Evolutionary conservation across 2,888 invertebrate species (phyloP), one percentile per base, ranked within the genome.

Genomic region (Mesorhabditis belari): DNA sequence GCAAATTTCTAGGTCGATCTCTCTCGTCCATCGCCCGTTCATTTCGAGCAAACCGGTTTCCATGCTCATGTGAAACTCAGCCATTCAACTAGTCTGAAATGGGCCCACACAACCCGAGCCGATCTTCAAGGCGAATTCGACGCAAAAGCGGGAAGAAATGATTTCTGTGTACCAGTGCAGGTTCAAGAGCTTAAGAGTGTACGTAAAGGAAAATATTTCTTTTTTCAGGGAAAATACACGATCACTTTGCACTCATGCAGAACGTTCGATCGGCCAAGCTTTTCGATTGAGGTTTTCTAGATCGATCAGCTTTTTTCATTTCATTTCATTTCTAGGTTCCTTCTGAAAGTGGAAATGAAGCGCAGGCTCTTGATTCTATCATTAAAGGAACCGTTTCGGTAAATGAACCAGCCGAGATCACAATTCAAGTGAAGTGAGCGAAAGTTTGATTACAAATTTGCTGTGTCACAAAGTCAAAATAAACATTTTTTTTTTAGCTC

Each of bases 31-130:
- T 85, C 67, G 3, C 80, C 76, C 19, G 59, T 83, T 21, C 72
- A 77, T 54, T 83, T 85, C 63, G 61, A 70, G 12, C 84, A 84
- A 70, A 81, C 77, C 27, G 84, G 84, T 9, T 83, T 82, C 72
- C 78, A 80, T 44, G 77, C 83, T 3, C 77, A 80, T 29, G 80
- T 82, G 62, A 77, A 77, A 55, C 75, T 82, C 17, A 81, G 82
- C 3, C 82, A 83, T 63, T 60, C 65, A 3, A 76, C 76, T 21
- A 12, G 65, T 52, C 54, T 70, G 72, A 61, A 57, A 28, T 73
- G 73, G 73, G 35, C 55, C 23, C 69, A 69, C 35, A 58, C 49
- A 0, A 67, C 69, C 17, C 59, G 64, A 27, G 64, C 62, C 49
- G 67, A 67, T 44, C 58, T 71, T 19, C 56, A 44, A n/a, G 73